Evolutionary conservation across 2,113 vertebrate genomes (phyloP).

Genomic region (Sylvia atricapilla): DNA sequence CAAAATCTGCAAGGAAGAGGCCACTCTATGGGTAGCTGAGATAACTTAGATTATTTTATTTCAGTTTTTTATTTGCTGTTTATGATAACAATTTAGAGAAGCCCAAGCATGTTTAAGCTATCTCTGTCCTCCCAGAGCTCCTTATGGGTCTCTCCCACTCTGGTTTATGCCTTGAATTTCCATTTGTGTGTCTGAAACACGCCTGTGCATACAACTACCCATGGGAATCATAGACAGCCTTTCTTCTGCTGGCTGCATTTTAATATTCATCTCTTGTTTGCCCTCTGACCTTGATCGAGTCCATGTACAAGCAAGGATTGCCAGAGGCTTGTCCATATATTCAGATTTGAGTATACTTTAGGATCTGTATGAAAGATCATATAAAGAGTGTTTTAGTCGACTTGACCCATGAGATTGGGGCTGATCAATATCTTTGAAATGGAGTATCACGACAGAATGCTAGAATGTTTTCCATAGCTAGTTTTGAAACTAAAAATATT

Average conservation of each 20-base stretch:
- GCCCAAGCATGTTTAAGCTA: background rate
- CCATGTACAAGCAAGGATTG: background rate
- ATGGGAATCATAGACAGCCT: background rate
- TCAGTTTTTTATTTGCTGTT: background rate
- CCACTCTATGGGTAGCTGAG: background rate
- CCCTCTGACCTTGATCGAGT: background rate
- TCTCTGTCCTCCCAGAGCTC: background rate
- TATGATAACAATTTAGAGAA: background rate
- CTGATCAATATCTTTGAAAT: background rate
- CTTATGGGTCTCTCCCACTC: background rate
- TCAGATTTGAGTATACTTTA: background rate
- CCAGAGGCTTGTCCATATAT: background rate
- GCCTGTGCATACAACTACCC: accelerated
- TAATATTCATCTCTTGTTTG: background rate
- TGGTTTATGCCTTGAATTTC: background rate
- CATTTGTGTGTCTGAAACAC: background rate
- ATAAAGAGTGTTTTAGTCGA: background rate
- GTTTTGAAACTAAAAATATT: background rate
- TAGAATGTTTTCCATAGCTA: background rate
- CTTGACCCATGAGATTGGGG: background rate
- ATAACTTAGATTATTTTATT: background rate
- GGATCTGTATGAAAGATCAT: background rate
- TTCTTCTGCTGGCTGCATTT: background rate
- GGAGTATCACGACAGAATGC: background rate
- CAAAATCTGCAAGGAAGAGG: background rate